Conservation (phyloP, 2,113 vertebrate genomes). For the Oplegnathus fasciatus region DNA sequence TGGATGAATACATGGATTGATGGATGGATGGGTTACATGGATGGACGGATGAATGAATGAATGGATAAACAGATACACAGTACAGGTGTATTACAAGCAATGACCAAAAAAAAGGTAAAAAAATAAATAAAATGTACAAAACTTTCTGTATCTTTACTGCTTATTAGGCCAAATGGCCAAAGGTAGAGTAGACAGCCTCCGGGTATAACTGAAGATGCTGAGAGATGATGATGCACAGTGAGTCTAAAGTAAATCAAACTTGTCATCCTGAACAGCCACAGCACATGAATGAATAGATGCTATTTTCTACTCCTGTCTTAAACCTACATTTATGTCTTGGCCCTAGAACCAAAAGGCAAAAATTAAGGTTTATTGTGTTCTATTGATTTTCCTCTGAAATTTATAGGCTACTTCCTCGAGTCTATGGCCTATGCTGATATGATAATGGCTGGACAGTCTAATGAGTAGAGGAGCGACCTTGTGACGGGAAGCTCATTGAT, state of each 20-base stretch:
- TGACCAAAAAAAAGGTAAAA: neutral
- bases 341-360: constrained; percentile 29
- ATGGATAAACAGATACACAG: constrained; percentile 7
- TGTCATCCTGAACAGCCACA: constrained; percentile 21
- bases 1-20: constrained; percentile 24
- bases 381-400: constrained; percentile 51
- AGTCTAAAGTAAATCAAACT: constrained; percentile 21
- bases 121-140: neutral
- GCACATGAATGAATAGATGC: neutral
- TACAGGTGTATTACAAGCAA: neutral
- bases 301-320: neutral
- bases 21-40: neutral
- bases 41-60: constrained; percentile 8
- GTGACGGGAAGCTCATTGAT: constrained; percentile 35
- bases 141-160: neutral
- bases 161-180: constrained; percentile 2
- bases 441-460: constrained; percentile 41
- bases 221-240: constrained; percentile 31
- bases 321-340: constrained; percentile 33
- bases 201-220: constrained; percentile 7
- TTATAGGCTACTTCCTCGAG: constrained; percentile 21
- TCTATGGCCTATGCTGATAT: constrained; percentile 36
- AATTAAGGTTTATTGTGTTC: constrained; percentile 33
- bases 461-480: constrained; percentile 12
- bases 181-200: constrained; percentile 8